Percentiles rank a stretch among this genome's conserved stretches.
Evolutionary conservation across 2,888 invertebrate species (phyloP).

Genomic region (Girardia tigrina): DNA sequence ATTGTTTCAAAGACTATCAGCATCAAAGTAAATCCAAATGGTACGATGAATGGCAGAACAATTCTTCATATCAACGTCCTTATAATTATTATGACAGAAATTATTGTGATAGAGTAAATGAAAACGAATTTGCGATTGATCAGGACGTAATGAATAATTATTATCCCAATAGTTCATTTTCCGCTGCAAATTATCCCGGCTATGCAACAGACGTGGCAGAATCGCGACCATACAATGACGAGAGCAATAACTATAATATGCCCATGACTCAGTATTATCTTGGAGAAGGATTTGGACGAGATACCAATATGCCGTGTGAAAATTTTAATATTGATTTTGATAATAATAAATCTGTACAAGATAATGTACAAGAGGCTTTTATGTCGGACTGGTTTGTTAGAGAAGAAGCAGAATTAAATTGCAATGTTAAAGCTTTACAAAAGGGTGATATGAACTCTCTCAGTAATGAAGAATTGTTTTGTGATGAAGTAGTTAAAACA

Average conservation of each 20-base stretch:
- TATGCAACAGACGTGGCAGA: neutral
- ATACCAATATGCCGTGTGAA: neutral
- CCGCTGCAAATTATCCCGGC: neutral
- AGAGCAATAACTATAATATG: neutral
- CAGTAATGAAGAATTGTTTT: neutral
- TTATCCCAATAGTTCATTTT: neutral
- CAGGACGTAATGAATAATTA: neutral
- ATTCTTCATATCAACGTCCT: neutral
- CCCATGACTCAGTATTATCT: neutral
- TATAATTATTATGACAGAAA: slow-evolving; percentile 8
- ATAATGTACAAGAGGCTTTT: neutral
- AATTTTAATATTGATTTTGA: neutral
- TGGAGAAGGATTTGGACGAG: neutral
- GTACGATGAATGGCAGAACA: slow-evolving; percentile 6
- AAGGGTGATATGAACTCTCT: neutral
- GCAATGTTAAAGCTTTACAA: slow-evolving; percentile 4
- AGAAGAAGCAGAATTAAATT: neutral
- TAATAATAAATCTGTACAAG: neutral
- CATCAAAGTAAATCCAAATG: neutral
- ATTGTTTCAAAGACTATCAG: neutral
- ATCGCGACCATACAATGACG: neutral
- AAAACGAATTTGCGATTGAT: neutral
- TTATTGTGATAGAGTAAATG: neutral
- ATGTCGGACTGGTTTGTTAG: slow-evolving; percentile 17
- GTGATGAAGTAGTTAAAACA: no score